Evolutionary conservation across 2,797 vertebrate genomes (phyloP).

Genomic region (Sebastes nivosus): DNA sequence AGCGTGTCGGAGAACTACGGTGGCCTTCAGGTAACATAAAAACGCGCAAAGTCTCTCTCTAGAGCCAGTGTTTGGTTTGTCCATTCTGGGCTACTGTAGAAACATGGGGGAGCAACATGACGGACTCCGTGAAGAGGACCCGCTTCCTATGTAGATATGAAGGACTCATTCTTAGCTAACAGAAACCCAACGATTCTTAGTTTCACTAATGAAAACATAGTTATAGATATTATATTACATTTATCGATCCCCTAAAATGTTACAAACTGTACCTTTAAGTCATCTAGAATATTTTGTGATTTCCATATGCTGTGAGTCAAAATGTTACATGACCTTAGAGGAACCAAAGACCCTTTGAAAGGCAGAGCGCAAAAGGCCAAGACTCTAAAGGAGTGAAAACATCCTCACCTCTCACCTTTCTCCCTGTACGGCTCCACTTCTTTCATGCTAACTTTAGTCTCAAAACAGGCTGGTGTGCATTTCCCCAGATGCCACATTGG

Average conservation of each 20-base stretch:
- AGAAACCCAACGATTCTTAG: fast-evolving
- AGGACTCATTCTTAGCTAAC: too few species aligned
- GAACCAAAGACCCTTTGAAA: not conserved
- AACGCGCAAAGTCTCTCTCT: too few species aligned
- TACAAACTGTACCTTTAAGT: too few species aligned
- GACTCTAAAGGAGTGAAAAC: constrained; percentile 11
- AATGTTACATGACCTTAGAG: not conserved
- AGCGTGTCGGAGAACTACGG: too few species aligned
- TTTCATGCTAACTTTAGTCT: constrained; percentile 46
- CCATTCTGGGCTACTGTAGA: too few species aligned
- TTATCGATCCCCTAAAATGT: too few species aligned
- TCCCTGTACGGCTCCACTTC: constrained; percentile 21
- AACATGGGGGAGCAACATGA: fast-evolving
- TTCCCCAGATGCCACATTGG: constrained; percentile 34
- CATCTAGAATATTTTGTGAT: not conserved
- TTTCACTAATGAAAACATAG: too few species aligned
- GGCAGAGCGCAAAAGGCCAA: not conserved
- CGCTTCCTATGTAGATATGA: too few species aligned
- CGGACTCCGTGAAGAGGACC: too few species aligned
- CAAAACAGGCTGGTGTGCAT: constrained; percentile 18
- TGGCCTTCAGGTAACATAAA: too few species aligned
- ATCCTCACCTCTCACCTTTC: constrained; percentile 21
- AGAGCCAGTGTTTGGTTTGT: too few species aligned
- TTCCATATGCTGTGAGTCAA: not conserved
- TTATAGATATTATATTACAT: too few species aligned